Conservation (phyloP, 2,113 vertebrate genomes). For the Patagioenas fasciata region DNA sequence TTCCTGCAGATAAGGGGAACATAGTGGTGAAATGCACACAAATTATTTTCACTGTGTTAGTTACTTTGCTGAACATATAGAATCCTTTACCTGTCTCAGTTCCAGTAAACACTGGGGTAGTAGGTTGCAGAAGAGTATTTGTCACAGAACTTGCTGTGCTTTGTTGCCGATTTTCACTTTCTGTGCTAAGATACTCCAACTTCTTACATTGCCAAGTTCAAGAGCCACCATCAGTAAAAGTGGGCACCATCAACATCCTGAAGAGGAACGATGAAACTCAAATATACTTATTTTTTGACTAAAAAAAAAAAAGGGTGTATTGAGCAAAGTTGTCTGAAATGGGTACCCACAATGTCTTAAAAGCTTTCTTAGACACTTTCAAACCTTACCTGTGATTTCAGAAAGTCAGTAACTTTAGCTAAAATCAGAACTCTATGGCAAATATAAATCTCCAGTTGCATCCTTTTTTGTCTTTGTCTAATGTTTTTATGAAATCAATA, state of each 20-base stretch:
- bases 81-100: background rate
- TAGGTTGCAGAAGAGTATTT: background rate
- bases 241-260: background rate
- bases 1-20: background rate
- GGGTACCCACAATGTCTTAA: background rate
- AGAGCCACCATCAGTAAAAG: background rate
- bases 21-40: background rate
- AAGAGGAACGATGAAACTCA: background rate
- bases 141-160: background rate
- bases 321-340: background rate
- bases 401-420: background rate
- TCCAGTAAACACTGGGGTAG: background rate
- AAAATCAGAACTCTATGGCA: background rate
- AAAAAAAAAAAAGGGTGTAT: background rate
- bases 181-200: background rate
- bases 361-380: background rate
- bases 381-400: background rate
- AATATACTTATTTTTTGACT: background rate
- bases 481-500: background rate
- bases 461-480: background rate
- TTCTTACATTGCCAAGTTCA: background rate
- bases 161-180: background rate
- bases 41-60: background rate
- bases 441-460: background rate
- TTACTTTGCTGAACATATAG: background rate